A percentile compares a stretch with the other conserved stretches of the same genome.
These are phyloP conservation scores for Opisthocomus hoazin DNA, from an alignment of 2,113 vertebrate genomes.

Conservation along the genomic window DNA sequence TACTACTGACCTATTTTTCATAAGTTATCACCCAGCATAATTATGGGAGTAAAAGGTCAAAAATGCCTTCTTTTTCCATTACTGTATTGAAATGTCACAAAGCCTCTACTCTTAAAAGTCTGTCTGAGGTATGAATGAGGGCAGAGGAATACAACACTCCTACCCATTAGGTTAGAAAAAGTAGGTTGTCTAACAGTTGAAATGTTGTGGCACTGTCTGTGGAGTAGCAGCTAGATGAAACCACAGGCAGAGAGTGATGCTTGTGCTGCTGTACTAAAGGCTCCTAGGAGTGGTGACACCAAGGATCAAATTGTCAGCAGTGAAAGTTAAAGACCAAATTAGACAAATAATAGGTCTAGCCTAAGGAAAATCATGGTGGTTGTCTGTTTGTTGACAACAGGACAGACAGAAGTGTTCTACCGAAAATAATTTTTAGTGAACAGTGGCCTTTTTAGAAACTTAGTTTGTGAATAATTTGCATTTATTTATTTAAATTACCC, in stretches of 20 bases:
- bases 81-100: background rate
- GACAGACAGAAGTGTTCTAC: background rate
- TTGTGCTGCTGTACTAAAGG: background rate
- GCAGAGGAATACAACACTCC: background rate
- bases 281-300: background rate
- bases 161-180: background rate
- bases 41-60: background rate
- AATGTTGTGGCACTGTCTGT: background rate
- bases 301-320: background rate
- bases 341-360: background rate
- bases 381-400: background rate
- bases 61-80: background rate
- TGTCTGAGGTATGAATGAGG: background rate
- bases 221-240: background rate
- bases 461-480: background rate
- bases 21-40: background rate
- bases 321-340: background rate
- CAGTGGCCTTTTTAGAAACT: background rate
- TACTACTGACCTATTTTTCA: background rate
- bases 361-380: background rate
- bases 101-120: background rate
- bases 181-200: background rate
- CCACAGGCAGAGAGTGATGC: background rate
- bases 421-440: background rate
- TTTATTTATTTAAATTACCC: background rate